These are phyloP conservation scores for Anodontia alba DNA, from an alignment of 2,888 invertebrate genomes.

Conservation along the genomic window DNA sequence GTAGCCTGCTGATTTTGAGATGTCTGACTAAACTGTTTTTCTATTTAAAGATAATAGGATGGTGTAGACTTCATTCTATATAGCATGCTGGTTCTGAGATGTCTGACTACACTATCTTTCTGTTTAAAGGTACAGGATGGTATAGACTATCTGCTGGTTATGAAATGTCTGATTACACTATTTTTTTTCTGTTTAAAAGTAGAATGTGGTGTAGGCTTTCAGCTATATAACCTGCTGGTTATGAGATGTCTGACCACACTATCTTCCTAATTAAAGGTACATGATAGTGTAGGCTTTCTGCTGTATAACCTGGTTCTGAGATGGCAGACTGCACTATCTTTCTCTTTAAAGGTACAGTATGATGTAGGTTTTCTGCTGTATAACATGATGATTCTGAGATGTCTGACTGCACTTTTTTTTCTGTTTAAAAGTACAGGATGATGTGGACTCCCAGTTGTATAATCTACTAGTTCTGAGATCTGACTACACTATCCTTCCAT, in stretches of 20 bases:
- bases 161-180: conserved; percentile 73
- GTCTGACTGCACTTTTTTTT: too few relatives aligned
- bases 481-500: conserved; percentile 62
- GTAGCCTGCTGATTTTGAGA: too few relatives aligned
- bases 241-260: conserved; percentile 70
- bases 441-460: conserved; percentile 75
- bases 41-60: too few relatives aligned
- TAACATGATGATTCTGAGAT: too few relatives aligned
- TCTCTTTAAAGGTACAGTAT: too few relatives aligned
- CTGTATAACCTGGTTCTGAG: too few relatives aligned
- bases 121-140: conserved; percentile 76
- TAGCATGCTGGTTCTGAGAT: conserved; percentile 75
- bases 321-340: too few relatives aligned
- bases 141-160: conserved; percentile 73
- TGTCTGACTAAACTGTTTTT: too few relatives aligned
- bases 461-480: conserved; percentile 74
- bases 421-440: conserved; percentile 71
- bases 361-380: too few relatives aligned
- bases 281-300: too few relatives aligned
- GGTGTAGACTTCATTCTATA: too few relatives aligned
- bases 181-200: conserved; percentile 71
- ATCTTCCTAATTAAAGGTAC: too few relatives aligned
- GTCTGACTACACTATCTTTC: conserved; percentile 32
- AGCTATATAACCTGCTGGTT: conserved; percentile 76
- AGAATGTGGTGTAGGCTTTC: conserved; percentile 73